Evolutionary conservation across 2,888 invertebrate genomes (phyloP), one percentile per base, ranked within the genome.

Genomic region (Apodemia duryi): DNA sequence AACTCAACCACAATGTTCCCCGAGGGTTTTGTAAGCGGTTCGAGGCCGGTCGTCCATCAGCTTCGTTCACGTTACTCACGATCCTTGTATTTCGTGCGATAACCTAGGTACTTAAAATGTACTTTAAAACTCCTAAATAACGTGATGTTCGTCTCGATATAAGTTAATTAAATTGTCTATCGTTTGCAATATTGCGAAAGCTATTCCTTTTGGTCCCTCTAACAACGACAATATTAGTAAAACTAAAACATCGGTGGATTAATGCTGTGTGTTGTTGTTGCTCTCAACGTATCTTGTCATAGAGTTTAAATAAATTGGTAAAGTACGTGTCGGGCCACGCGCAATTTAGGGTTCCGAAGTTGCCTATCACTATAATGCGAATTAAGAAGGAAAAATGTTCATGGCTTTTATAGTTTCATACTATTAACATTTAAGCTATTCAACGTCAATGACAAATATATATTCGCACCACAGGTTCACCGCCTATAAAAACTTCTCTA

Each of bases 41-140:
- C 85, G 88, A 88, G 87, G 88, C 80, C 84, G 81, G 78, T 76
- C 81, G 77, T 83, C 84, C 81, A 80, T 78, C 82, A 75, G 80
- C 69, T 74, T 77, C 73, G 81, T 82, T 86, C 89, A 85, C 88
- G 88, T 88, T 79, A 81, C 77, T 76, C 70, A 68, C 70, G 70
- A 68, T 43, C 79, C 75, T 71, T 49, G 49, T n/a, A 49, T 49
- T 49, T 85, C 84, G 85, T 84, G 85, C 81, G 72, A 70, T 66
- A 70, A 70, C 49, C 21, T 21, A 21, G 21, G 21, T 73, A 75
- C 72, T 64, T 69, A 64, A 43, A 69, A 65, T 61, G 66, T 66
- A 67, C 67, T 49, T 63, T 69, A 66, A 63, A 65, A 64, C 60
- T 65, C 64, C 62, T 65, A 49, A 62, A 41, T 62, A 43, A 62